Percentiles rank a stretch among this genome's conserved stretches.
phyloP scores from a whole-genome alignment of 2,797 vertebrate genomes.

The Microcaecilia unicolor region DNA sequence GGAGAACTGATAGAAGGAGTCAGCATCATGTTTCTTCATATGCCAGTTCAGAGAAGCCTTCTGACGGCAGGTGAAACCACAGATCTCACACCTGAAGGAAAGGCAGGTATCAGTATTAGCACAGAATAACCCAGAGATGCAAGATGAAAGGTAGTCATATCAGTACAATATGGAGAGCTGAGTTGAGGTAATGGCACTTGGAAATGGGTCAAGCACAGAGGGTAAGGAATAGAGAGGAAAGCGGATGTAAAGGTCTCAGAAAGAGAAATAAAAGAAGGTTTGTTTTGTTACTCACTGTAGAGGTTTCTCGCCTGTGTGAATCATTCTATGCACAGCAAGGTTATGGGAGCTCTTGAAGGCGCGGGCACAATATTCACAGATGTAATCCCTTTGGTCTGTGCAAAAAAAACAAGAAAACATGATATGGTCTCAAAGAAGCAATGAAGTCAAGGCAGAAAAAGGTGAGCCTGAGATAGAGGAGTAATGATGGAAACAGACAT shows the following conservation, averaged over 20 bases:
- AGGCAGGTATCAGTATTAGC: too few relatives aligned
- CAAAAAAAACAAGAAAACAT: slow-evolving; percentile 4
- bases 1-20: slow-evolving; percentile 92
- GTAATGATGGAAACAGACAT: neutral
- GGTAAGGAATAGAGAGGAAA: neutral
- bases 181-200: too few relatives aligned
- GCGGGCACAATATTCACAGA: slow-evolving; percentile 94
- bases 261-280: neutral
- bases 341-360: slow-evolving; percentile 98
- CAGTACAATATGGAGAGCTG: too few relatives aligned
- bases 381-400: slow-evolving; percentile 94
- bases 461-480: too few relatives aligned
- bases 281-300: slow-evolving; percentile 85
- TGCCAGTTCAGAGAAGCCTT: slow-evolving; percentile 98
- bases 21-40: slow-evolving; percentile 95
- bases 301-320: slow-evolving; percentile 96
- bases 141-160: too few relatives aligned
- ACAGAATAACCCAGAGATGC: neutral
- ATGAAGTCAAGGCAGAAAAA: too few relatives aligned
- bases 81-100: slow-evolving; percentile 86
- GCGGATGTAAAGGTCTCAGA: neutral
- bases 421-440: too few relatives aligned
- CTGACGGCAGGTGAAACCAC: slow-evolving; percentile 93
- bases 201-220: too few relatives aligned
- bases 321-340: slow-evolving; percentile 94